A percentile compares a stretch with the other conserved stretches of the same genome.
Evolutionary conservation across 1,140 invertebrate genomes (phyloP).

Genomic region (Pachyrhynchus sulphureomaculatus): DNA sequence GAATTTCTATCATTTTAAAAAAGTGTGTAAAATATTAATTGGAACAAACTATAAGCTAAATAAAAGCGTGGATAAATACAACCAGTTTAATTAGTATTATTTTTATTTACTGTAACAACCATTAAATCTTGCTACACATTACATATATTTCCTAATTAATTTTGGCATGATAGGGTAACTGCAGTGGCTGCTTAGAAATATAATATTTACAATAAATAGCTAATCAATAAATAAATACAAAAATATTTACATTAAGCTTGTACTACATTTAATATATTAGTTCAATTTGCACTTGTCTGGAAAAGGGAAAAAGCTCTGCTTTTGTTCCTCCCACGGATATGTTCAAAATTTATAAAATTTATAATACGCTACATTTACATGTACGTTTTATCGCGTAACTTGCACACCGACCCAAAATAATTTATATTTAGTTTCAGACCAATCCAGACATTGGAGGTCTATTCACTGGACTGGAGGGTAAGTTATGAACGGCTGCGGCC

Average conservation of each 20-base stretch:
- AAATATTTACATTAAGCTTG: conserved; percentile 21
- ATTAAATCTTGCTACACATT: conserved; percentile 48
- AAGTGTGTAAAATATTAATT: no score
- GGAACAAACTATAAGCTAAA: no score
- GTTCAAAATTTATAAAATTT: no score
- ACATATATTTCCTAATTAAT: conserved; percentile 39
- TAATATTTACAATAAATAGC: conserved; percentile 41
- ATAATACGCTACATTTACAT: background rate
- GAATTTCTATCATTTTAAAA: no score
- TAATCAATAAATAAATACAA: conserved; percentile 31
- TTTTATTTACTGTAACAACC: conserved; percentile 51
- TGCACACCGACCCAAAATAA: conserved; percentile 17
- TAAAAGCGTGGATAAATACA: background rate
- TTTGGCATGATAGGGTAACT: conserved; percentile 45
- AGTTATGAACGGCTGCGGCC: conserved; percentile 49
- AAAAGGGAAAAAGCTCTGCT: no score
- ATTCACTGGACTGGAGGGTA: conserved; percentile 52
- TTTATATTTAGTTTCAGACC: conserved; percentile 41
- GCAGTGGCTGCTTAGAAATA: conserved; percentile 38
- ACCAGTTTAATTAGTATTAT: conserved; percentile 28
- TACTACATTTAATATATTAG: background rate
- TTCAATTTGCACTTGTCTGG: background rate
- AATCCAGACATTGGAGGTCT: conserved; percentile 51
- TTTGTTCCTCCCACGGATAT: no score
- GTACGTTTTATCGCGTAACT: background rate